These are phyloP conservation scores for Drosophila infuscata DNA, from an alignment of 2,888 invertebrate species.

Conservation along the genomic window DNA sequence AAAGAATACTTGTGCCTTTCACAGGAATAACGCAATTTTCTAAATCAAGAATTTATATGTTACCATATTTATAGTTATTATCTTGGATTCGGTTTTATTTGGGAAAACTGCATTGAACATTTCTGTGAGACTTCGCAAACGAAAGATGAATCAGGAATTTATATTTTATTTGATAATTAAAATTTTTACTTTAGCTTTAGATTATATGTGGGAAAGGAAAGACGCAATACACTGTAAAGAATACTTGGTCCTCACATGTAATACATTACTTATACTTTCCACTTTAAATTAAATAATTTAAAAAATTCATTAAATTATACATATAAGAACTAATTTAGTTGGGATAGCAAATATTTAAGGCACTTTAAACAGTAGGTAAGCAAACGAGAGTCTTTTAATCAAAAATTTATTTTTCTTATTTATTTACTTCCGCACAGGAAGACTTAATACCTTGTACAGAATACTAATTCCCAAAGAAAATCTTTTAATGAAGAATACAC, in stretches of 20 bases:
- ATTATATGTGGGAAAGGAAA: not conserved
- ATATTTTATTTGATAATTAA: rapidly evolving
- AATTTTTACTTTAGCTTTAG: too few relatives aligned
- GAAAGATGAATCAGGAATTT: not conserved
- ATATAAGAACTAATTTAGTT: too few relatives aligned
- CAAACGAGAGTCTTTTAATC: not conserved
- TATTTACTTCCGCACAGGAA: not conserved
- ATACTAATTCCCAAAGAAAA: not conserved
- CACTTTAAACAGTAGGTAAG: not conserved
- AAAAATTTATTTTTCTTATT: not conserved
- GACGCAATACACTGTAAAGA: not conserved
- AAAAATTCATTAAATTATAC: too few relatives aligned
- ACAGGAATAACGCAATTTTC: not conserved
- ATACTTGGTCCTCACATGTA: not conserved
- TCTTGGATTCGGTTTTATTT: too few relatives aligned
- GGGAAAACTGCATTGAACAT: too few relatives aligned
- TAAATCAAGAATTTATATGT: not conserved
- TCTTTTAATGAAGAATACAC: not conserved
- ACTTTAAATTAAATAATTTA: not conserved
- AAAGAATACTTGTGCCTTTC: not conserved
- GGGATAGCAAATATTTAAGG: not conserved
- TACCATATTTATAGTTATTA: not conserved
- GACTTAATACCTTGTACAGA: not conserved
- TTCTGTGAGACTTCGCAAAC: not conserved
- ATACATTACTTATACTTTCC: not conserved